Conservation (phyloP, 2,797 vertebrate species). For the Syndactyla subalaris region DNA sequence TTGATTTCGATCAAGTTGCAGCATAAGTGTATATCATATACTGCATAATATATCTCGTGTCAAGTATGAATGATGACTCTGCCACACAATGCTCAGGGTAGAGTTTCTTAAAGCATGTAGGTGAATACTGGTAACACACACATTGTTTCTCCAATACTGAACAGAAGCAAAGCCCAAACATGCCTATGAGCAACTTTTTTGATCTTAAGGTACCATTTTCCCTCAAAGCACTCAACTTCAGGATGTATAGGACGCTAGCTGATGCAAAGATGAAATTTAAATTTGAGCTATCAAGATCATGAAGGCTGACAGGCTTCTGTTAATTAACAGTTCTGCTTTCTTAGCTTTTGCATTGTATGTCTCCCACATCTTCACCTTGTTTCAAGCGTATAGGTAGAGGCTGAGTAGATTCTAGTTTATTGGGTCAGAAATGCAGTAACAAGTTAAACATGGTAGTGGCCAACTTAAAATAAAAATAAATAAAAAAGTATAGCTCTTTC, state of each 20-base stretch:
- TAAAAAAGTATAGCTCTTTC: not conserved
- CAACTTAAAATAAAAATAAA: not conserved
- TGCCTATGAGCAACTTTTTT: not conserved
- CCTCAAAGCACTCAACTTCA: not conserved
- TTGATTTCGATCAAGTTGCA: not conserved
- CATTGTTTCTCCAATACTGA: not conserved
- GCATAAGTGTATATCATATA: not conserved
- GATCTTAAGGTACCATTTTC: not conserved
- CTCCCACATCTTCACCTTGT: not conserved
- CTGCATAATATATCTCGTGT: not conserved
- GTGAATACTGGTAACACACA: not conserved
- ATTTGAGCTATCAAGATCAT: not conserved
- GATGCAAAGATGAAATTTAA: not conserved
- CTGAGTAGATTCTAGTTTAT: not conserved
- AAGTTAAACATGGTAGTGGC: fast-evolving
- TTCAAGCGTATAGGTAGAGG: not conserved
- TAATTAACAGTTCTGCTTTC: not conserved
- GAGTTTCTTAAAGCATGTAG: not conserved
- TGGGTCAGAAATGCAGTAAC: not conserved
- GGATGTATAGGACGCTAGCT: not conserved
- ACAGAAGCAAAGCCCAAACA: not conserved
- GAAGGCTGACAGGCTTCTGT: not conserved
- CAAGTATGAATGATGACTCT: not conserved
- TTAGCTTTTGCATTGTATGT: not conserved
- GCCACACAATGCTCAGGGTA: not conserved